A percentile compares a stretch with the other conserved stretches of the same genome.
Evolutionary conservation across 2,113 vertebrate genomes (phyloP).

Genomic region (Mionectes macconnelli): DNA sequence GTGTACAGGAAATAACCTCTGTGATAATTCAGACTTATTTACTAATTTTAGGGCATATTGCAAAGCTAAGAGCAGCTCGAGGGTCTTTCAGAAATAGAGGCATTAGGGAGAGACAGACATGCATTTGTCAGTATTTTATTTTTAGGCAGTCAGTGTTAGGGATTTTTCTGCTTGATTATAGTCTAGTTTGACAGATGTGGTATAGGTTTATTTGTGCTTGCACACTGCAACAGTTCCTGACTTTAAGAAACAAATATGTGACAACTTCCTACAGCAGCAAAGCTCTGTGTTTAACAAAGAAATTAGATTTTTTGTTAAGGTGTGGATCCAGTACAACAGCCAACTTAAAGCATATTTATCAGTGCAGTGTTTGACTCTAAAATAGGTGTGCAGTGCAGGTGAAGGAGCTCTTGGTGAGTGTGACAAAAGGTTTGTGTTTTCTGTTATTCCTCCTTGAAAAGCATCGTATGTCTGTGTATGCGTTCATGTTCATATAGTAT

Average conservation of each 20-base stretch:
- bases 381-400: neutral
- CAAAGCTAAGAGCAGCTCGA: neutral
- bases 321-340: neutral
- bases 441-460: neutral
- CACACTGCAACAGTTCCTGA: neutral
- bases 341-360: neutral
- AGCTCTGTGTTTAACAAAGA: neutral
- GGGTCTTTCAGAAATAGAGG: neutral
- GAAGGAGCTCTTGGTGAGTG: neutral
- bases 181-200: neutral
- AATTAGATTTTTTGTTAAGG: neutral
- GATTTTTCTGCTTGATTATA: neutral
- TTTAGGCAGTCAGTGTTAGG: neutral
- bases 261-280: neutral
- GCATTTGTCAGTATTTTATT: slow-evolving; percentile 2
- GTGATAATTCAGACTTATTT: neutral
- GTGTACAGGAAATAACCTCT: neutral
- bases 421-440: neutral
- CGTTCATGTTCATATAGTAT: neutral
- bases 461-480: neutral
- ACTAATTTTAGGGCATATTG: neutral
- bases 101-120: neutral
- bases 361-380: neutral
- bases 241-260: neutral
- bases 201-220: neutral